These are phyloP conservation scores for Trichosurus vulpecula DNA, from an alignment of 2,797 vertebrate genomes.

Conservation along the genomic window DNA sequence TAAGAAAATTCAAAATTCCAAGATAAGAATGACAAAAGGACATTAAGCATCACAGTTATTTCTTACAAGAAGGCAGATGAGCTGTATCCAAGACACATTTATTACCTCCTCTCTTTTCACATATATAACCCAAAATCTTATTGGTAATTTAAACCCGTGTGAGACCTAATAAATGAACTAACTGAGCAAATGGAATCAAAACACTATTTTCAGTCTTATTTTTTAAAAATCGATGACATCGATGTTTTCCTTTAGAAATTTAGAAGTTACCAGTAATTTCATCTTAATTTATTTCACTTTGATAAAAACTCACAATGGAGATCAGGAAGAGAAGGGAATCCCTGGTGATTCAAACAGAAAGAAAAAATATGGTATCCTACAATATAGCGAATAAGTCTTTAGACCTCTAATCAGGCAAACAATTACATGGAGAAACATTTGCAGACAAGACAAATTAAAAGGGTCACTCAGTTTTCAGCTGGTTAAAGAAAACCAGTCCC, in stretches of 20 bases:
- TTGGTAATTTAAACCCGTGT: neutral
- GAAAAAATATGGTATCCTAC: slow-evolving; percentile 44
- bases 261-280: slow-evolving; percentile 1
- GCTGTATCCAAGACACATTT: neutral
- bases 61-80: neutral
- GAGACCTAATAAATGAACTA: slow-evolving; percentile 10
- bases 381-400: slow-evolving; percentile 17
- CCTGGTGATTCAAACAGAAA: slow-evolving; percentile 23
- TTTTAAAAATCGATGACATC: slow-evolving; percentile 15
- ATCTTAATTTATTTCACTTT: slow-evolving; percentile 52
- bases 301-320: slow-evolving; percentile 30
- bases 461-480: neutral
- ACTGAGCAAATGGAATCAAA: neutral
- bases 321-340: slow-evolving; percentile 42
- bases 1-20: neutral
- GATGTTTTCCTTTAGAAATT: slow-evolving; percentile 41
- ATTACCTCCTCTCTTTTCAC: neutral
- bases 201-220: neutral
- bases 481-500: neutral
- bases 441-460: slow-evolving; percentile 3
- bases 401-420: slow-evolving; percentile 49
- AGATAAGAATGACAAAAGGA: neutral
- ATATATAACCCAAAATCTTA: neutral
- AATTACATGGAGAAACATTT: neutral
- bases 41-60: neutral